Conservation (phyloP, 2,888 invertebrate species). For the Cactoblastis cactorum region DNA sequence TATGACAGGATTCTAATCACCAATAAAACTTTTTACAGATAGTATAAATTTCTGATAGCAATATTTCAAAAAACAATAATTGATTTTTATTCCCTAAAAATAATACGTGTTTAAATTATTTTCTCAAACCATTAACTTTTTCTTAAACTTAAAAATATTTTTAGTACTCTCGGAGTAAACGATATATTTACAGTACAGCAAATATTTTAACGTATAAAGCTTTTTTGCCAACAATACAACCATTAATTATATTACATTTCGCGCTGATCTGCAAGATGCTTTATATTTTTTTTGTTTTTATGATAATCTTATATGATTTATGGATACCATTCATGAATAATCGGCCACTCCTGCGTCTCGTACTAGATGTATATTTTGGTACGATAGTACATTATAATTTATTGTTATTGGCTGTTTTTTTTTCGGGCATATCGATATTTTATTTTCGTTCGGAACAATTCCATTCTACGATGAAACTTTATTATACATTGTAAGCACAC, state of each 20-base stretch:
- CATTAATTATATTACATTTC: background rate
- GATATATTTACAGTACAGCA: too few relatives aligned
- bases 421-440: background rate
- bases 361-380: constrained; percentile 25
- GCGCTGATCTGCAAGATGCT: background rate
- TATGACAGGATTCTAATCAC: too few relatives aligned
- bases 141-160: too few relatives aligned
- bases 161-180: too few relatives aligned
- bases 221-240: background rate
- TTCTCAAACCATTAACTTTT: too few relatives aligned
- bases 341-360: constrained; percentile 14
- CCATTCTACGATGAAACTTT: background rate
- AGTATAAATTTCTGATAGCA: too few relatives aligned
- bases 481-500: too few relatives aligned
- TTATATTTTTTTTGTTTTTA: constrained; percentile 15
- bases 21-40: too few relatives aligned
- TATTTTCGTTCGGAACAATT: background rate
- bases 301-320: constrained; percentile 24
- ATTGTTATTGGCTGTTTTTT: background rate
- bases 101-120: too few relatives aligned
- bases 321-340: constrained; percentile 22
- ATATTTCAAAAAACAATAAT: too few relatives aligned
- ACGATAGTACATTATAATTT: constrained; percentile 9
- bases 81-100: too few relatives aligned
- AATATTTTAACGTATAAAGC: too few relatives aligned